Evolutionary conservation across 2,113 vertebrate genomes (phyloP).

Genomic region (Hirundichthys speculiger): DNA sequence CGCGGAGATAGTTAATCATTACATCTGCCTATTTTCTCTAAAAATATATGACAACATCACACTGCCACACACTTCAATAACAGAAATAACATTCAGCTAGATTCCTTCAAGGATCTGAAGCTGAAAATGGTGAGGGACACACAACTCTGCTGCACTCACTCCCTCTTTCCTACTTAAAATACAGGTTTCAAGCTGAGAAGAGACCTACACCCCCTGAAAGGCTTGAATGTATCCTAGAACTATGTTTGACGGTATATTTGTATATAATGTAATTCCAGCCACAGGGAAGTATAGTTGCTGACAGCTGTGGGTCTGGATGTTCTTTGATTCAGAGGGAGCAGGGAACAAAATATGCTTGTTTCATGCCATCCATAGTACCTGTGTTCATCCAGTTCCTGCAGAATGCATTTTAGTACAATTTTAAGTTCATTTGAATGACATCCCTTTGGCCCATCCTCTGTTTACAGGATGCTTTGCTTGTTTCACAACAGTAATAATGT

Average conservation of each 20-base stretch:
- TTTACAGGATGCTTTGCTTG: conserved; percentile 20
- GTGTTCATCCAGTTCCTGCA: conserved; percentile 33
- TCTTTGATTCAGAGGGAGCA: conserved; percentile 59
- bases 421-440: conserved; percentile 18
- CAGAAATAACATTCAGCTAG: background rate
- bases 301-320: conserved; percentile 48
- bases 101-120: conserved; percentile 12
- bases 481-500: background rate
- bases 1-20: background rate
- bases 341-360: conserved; percentile 42
- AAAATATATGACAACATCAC: background rate
- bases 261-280: conserved; percentile 30
- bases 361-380: conserved; percentile 18
- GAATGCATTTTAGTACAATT: conserved; percentile 18
- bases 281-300: conserved; percentile 48
- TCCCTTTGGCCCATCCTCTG: conserved; percentile 4
- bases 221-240: background rate
- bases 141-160: background rate
- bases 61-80: background rate
- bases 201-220: too few relatives aligned
- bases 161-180: conserved; percentile 9
- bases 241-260: conserved; percentile 20
- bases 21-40: background rate
- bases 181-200: background rate
- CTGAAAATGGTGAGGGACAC: conserved; percentile 4